Percentiles rank a stretch among this genome's conserved stretches.
phyloP scores from a whole-genome alignment of 2,113 vertebrate species.

The Galbula dea region DNA sequence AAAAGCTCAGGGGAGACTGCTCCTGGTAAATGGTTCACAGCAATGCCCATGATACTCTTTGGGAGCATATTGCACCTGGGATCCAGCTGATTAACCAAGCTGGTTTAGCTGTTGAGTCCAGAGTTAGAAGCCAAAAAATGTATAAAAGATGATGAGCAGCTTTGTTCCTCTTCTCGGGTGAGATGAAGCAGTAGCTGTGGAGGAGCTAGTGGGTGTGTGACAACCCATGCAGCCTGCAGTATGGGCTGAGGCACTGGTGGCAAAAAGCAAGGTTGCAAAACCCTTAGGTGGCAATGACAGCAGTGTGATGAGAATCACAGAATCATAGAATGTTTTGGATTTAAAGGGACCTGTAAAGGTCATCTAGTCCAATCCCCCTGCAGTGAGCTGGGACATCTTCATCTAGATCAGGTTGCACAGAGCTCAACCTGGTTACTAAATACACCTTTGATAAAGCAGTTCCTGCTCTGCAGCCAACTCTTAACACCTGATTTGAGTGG shows the following conservation, averaged over 20 bases:
- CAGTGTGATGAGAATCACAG: neutral
- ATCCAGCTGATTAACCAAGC: conserved; percentile 34
- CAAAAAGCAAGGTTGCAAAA: neutral
- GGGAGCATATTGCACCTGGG: conserved; percentile 9
- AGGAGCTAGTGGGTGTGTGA: neutral
- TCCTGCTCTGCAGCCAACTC: neutral
- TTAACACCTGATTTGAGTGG: neutral
- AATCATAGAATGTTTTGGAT: too few species aligned
- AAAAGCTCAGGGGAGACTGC: neutral
- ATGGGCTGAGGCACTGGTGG: neutral
- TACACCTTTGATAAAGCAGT: neutral
- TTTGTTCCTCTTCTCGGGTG: neutral
- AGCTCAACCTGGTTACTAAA: neutral
- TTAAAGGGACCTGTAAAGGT: too few species aligned
- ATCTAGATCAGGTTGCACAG: too few species aligned
- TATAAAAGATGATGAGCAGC: neutral
- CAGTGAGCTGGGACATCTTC: too few species aligned
- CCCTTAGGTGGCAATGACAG: neutral
- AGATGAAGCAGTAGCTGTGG: neutral
- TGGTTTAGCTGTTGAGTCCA: conserved; percentile 18
- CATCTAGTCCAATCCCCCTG: too few species aligned
- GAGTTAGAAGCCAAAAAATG: neutral
- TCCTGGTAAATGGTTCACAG: neutral
- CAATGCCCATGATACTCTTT: conserved; percentile 1
- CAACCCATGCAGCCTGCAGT: fast-evolving